phyloP scores from a whole-genome alignment of 30 jellyfish, hydroid and myxozoan species.

The Clytia hemisphaerica region DNA sequence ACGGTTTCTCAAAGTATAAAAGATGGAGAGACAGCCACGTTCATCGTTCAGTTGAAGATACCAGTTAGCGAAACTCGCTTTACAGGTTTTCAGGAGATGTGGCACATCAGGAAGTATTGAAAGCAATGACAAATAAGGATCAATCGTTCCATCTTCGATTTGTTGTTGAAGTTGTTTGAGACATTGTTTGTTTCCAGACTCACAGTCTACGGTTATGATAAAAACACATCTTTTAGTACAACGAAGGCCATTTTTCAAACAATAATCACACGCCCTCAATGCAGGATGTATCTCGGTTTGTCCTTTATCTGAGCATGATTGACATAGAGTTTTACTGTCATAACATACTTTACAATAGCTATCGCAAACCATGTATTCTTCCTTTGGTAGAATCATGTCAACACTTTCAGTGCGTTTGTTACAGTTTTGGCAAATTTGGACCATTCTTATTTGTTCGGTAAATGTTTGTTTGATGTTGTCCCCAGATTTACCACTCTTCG shows the following conservation, averaged over 20 bases:
- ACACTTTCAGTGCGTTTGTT: background rate
- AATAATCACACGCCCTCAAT: too few species aligned
- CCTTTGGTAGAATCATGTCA: background rate
- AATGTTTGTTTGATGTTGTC: conserved; percentile 7
- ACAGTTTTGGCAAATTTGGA: conserved; percentile 6
- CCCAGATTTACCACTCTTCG: conserved; percentile 26
- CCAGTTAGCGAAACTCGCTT: conserved; percentile 12
- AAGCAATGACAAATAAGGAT: too few species aligned
- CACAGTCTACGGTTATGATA: too few species aligned
- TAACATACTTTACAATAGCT: background rate
- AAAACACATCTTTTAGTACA: too few species aligned
- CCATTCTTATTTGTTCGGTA: conserved; percentile 3
- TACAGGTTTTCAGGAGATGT: background rate
- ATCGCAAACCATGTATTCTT: background rate
- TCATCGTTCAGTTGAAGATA: background rate
- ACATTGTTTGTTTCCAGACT: too few species aligned
- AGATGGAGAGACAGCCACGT: background rate
- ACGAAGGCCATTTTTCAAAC: too few species aligned
- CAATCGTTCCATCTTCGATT: too few species aligned
- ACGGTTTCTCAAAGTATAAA: background rate
- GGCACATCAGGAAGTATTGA: too few species aligned
- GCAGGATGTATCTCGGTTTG: too few species aligned
- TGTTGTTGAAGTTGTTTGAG: too few species aligned
- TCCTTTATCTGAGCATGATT: too few species aligned
- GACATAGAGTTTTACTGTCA: too few species aligned